phyloP scores from a whole-genome alignment of 1,140 invertebrate species.

The Capitella teleta region DNA sequence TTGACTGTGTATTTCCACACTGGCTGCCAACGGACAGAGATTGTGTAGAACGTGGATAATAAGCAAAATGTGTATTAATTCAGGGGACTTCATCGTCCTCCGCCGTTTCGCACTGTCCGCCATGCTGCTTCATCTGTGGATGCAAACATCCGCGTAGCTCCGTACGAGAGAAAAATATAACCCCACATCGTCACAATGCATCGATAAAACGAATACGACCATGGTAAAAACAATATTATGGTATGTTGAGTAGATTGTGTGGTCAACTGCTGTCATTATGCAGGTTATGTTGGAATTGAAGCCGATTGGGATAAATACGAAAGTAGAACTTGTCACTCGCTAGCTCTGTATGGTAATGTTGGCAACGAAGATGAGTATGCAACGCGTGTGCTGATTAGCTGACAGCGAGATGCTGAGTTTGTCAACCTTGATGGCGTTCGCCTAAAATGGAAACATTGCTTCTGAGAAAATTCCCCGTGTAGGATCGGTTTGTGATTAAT shows the following conservation, averaged over 20 bases:
- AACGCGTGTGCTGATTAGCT: no score
- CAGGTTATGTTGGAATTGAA: background rate
- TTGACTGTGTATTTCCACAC: conserved; percentile 3
- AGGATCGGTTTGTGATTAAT: no score
- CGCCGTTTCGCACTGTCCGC: conserved; percentile 1
- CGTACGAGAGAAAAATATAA: background rate
- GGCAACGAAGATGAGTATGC: no score
- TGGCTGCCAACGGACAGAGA: background rate
- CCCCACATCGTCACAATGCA: background rate
- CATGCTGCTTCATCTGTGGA: conserved; percentile 3
- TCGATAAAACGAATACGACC: background rate
- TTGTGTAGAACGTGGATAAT: background rate
- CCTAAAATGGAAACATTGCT: no score
- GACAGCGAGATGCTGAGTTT: no score
- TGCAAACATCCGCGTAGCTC: conserved; percentile 1
- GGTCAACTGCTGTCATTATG: no score
- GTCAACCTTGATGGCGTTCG: no score
- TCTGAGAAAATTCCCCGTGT: no score
- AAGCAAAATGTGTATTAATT: conserved; percentile 3
- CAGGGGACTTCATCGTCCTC: background rate
- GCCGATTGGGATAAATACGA: background rate
- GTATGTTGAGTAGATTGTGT: no score
- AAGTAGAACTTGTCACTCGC: background rate
- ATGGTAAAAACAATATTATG: background rate
- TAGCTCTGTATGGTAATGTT: conserved; percentile 3